Evolutionary conservation across 2,888 invertebrate genomes (phyloP), one percentile per base, ranked within the genome.

Genomic region (Campoplex nolae): DNA sequence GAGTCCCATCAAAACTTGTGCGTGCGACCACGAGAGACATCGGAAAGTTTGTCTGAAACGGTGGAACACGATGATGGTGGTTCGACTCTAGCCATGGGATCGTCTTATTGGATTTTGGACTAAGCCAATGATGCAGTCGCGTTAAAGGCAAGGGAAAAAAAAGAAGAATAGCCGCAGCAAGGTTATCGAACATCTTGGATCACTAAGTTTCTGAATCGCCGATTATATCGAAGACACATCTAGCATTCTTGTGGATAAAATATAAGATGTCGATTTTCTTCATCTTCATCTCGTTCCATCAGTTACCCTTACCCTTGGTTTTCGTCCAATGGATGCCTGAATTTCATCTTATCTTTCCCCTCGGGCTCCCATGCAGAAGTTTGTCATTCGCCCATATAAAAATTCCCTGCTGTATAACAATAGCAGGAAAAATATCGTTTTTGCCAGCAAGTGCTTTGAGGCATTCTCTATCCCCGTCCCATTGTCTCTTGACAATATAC

Each of bases 1-100:
- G 79, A 89, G 89, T 89, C 88, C 91, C 90, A 92, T 92, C 92
- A 92, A 81, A 93, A 93, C 90, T 93, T 91, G 90, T 89, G 91
- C 91, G 89, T 88, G 90, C 90, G 88, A 89, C 88, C 86, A 83
- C 85, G 58, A 73, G 54, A 80, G 68, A 78, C 56, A 67, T 28
- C 16, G 58, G 87, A 90, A 92, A 92, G 89, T 92, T 92, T 89
- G 62, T 32, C 68, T 23, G 38, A 51, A 58, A 62, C 32, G 76
- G 35, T 35, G 67, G 56, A 78, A 42, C 28, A 54, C 76, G 80
- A 77, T 35, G 73, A 82, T 77, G 85, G 38, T 62, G 51, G 54
- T 82, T 76, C 65, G 54, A 75, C 62, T 75, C 23, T 45, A 56
- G 68, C 77, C 71, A 45, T 70, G 23, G 67, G 58, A 88, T 87